Evolutionary conservation across 2,113 vertebrate genomes (phyloP).

Genomic region (Phrynosoma blainvillii): DNA sequence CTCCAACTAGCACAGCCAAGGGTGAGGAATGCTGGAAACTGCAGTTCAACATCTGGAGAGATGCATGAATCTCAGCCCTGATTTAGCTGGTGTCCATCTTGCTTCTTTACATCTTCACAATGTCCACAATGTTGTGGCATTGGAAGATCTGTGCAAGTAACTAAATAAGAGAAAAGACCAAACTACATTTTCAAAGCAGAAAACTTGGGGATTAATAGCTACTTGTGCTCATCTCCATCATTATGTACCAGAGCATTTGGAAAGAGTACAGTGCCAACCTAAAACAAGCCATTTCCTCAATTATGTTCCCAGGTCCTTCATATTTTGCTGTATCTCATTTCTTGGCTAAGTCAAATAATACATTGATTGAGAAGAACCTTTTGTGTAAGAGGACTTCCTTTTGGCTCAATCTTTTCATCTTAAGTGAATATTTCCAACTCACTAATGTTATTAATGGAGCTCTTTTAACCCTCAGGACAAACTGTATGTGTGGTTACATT

Average conservation of each 20-base stretch:
- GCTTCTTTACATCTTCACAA: no score
- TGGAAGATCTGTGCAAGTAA: neutral
- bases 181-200: neutral
- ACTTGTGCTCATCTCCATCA: neutral
- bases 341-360: neutral
- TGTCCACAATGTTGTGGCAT: no score
- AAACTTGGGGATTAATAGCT: neutral
- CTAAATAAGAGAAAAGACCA: neutral
- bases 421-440: slow-evolving; percentile 9
- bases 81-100: no score
- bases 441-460: slow-evolving; percentile 22
- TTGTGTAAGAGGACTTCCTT: neutral
- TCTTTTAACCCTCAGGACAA: slow-evolving; percentile 5
- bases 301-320: neutral
- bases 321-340: neutral
- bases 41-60: no score
- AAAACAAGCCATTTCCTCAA: slow-evolving; percentile 1
- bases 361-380: neutral
- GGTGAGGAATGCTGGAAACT: no score
- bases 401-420: neutral
- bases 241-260: neutral
- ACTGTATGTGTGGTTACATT: slow-evolving; percentile 30
- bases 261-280: neutral
- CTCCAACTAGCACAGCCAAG: no score
- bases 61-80: no score